phyloP scores from a whole-genome alignment of 1,140 invertebrate genomes.

The Chironomus striatipennis region DNA sequence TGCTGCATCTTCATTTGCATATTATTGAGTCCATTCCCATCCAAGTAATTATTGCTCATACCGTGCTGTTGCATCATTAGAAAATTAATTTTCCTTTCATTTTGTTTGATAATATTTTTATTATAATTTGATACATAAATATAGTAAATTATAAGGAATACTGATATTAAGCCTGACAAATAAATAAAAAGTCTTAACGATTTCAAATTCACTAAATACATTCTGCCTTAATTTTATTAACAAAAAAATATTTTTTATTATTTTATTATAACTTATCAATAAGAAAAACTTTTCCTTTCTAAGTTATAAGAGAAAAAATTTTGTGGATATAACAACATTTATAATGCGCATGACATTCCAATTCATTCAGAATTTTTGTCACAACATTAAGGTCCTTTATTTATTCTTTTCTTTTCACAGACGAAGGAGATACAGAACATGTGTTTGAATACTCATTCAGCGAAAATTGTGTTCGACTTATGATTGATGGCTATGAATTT shows the following conservation, averaged over 20 bases:
- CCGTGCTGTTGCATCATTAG: slow-evolving; percentile 13
- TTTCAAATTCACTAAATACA: slow-evolving; percentile 11
- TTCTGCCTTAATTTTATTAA: neutral
- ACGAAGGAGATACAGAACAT: neutral
- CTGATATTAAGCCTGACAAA: slow-evolving; percentile 1
- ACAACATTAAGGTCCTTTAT: neutral
- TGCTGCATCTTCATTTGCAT: slow-evolving; percentile 11
- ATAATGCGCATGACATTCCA: neutral
- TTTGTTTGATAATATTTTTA: slow-evolving; percentile 6
- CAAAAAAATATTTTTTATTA: neutral
- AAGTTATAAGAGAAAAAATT: neutral
- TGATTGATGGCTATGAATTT: neutral
- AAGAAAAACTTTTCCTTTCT: neutral
- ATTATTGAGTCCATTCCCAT: neutral
- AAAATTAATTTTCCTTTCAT: slow-evolving; percentile 18
- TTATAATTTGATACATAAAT: slow-evolving; percentile 12
- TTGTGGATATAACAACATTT: neutral
- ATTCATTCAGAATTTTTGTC: neutral
- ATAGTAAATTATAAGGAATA: slow-evolving; percentile 15
- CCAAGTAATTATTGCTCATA: neutral
- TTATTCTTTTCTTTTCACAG: neutral
- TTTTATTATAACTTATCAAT: neutral
- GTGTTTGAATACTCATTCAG: neutral
- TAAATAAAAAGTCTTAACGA: neutral
- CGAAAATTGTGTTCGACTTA: neutral